These are phyloP conservation scores for Cassiopea andromeda DNA, from an alignment of 30 jellyfish, hydroid and myxozoan genomes.

Conservation along the genomic window DNA sequence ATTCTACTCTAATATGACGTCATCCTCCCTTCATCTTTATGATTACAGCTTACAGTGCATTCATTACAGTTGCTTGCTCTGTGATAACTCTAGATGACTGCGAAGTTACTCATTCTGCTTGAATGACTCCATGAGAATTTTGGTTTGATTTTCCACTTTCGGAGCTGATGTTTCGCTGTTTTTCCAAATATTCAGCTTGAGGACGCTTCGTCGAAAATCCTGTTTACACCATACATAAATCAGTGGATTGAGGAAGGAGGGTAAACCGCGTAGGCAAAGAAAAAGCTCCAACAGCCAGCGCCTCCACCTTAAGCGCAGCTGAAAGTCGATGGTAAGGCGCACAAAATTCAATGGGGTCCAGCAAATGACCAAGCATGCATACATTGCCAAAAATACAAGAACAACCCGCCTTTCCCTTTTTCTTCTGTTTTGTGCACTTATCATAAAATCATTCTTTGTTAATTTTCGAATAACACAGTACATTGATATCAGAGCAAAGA, in stretches of 20 bases:
- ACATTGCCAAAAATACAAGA: slow-evolving; percentile 57
- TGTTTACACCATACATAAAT: slow-evolving; percentile 71
- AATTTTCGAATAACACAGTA: slow-evolving; percentile 45
- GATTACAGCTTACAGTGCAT: no score
- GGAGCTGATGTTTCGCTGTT: background rate
- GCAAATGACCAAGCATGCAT: slow-evolving; percentile 45
- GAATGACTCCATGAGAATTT: background rate
- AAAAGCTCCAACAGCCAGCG: slow-evolving; percentile 45
- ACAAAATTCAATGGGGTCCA: slow-evolving; percentile 63
- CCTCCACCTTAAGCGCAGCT: background rate
- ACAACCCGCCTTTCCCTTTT: slow-evolving; percentile 49
- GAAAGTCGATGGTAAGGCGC: slow-evolving; percentile 36
- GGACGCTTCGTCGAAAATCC: slow-evolving; percentile 45
- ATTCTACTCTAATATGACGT: no score
- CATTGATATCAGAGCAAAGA: slow-evolving; percentile 63
- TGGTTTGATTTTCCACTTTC: background rate
- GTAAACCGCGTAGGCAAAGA: slow-evolving; percentile 37
- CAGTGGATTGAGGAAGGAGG: slow-evolving; percentile 56
- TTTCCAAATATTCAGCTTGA: slow-evolving; percentile 9
- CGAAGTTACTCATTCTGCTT: background rate
- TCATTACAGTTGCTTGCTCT: no score
- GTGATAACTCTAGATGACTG: no score
- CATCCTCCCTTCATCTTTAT: no score
- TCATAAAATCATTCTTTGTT: slow-evolving; percentile 45
- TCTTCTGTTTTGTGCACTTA: slow-evolving; percentile 9